A percentile compares a stretch with the other conserved stretches of the same genome.
Evolutionary conservation across 2,888 invertebrate genomes (phyloP).

Genomic region (Xanthorhoe designata): DNA sequence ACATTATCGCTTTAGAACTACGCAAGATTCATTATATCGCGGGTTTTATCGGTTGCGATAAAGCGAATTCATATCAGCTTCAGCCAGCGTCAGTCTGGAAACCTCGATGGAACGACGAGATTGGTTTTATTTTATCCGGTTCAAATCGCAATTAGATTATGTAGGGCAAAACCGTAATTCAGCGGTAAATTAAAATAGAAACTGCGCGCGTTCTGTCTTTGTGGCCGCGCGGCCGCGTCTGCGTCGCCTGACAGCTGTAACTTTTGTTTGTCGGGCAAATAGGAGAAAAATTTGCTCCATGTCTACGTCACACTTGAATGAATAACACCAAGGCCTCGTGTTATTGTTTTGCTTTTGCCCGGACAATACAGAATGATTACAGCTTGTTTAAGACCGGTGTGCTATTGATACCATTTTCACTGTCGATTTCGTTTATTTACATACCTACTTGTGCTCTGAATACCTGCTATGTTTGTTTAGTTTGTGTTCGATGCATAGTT

Average conservation of each 20-base stretch:
- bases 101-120: conserved; percentile 43
- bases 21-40: conserved; percentile 67
- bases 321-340: conserved; percentile 73
- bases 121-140: conserved; percentile 51
- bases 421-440: conserved; percentile 40
- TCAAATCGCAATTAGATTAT: conserved; percentile 51
- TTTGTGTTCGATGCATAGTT: not conserved
- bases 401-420: conserved; percentile 42
- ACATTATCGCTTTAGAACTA: conserved; percentile 69
- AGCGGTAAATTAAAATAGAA: conserved; percentile 60
- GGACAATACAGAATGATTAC: conserved; percentile 58
- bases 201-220: conserved; percentile 57
- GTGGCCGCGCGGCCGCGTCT: conserved; percentile 66
- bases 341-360: conserved; percentile 65
- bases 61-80: conserved; percentile 63
- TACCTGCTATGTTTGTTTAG: conserved; percentile 20
- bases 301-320: conserved; percentile 77
- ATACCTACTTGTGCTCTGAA: conserved; percentile 23
- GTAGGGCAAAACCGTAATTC: conserved; percentile 51
- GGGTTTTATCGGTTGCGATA: conserved; percentile 71
- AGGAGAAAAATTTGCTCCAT: conserved; percentile 77
- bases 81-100: conserved; percentile 37
- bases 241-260: conserved; percentile 58
- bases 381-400: conserved; percentile 43
- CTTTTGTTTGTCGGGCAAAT: conserved; percentile 75